Percentiles rank a stretch among this genome's conserved stretches.
Evolutionary conservation across 2,113 vertebrate species (phyloP).

Genomic region (Perca schrenkii): DNA sequence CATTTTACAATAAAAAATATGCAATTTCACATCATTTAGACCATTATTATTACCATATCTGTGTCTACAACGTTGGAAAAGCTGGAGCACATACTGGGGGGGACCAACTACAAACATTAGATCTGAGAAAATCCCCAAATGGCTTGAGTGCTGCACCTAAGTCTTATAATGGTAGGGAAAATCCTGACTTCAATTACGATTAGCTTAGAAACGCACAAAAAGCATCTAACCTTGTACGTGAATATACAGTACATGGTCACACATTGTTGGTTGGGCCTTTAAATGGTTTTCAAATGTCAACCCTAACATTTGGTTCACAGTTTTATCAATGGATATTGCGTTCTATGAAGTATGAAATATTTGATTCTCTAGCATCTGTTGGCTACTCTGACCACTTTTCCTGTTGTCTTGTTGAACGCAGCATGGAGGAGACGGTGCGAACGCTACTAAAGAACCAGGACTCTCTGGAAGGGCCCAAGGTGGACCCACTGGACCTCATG

Average conservation of each 20-base stretch:
- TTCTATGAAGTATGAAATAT: not conserved
- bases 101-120: no score
- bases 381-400: constrained; percentile 2
- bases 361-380: not conserved
- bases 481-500: constrained; percentile 88
- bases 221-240: not conserved
- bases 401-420: constrained; percentile 60
- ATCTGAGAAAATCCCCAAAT: no score
- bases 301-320: no score
- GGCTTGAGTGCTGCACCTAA: no score
- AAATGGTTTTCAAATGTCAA: not conserved
- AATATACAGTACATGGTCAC: not conserved
- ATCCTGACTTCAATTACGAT: not conserved
- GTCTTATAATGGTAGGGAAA: no score
- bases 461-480: constrained; percentile 85
- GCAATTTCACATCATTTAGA: no score
- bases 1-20: no score
- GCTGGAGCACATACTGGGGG: no score
- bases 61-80: no score
- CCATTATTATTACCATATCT: no score
- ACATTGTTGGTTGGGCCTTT: not conserved
- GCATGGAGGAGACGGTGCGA: constrained; percentile 94
- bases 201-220: not conserved
- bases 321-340: not conserved
- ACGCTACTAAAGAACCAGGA: constrained; percentile 90